Percentiles rank a stretch among this genome's conserved stretches.
Conservation (phyloP, 2,113 vertebrate genomes). For the Ahaetulla prasina region DNA sequence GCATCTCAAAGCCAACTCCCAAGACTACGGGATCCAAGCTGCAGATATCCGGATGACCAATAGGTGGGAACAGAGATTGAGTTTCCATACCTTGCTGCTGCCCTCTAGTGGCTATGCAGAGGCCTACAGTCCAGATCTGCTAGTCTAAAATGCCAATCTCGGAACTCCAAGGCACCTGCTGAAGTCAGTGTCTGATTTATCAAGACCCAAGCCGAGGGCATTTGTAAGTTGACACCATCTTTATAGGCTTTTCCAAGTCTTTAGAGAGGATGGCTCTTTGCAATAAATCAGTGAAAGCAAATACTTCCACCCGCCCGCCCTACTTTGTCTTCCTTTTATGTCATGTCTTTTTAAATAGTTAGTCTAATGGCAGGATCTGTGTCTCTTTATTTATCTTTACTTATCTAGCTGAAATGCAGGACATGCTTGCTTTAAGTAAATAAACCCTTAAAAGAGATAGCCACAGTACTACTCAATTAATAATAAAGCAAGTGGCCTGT, state of each 20-base stretch:
- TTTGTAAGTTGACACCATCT: not conserved
- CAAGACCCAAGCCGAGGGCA: not conserved
- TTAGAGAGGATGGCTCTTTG: not conserved
- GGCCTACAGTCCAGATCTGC: not conserved
- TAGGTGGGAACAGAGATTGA: not conserved
- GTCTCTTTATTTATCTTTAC: not conserved
- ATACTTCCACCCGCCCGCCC: not conserved
- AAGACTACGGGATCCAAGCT: not conserved
- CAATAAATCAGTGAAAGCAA: not conserved
- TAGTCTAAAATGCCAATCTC: not conserved
- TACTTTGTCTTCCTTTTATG: not conserved
- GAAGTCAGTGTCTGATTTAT: not conserved
- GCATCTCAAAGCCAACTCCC: not conserved
- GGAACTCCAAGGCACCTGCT: not conserved
- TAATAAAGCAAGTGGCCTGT: not conserved
- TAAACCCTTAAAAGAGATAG: not conserved
- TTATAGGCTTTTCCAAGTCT: not conserved
- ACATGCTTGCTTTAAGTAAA: not conserved
- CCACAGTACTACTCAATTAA: not conserved
- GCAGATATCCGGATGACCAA: not conserved
- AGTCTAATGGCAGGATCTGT: not conserved
- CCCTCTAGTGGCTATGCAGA: not conserved
- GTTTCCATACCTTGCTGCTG: not conserved
- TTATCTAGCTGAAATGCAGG: not conserved
- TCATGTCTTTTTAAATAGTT: not conserved